Base-by-base conservation (phyloP, 2,888 invertebrate species). In the Brachyptera putata region DNA sequence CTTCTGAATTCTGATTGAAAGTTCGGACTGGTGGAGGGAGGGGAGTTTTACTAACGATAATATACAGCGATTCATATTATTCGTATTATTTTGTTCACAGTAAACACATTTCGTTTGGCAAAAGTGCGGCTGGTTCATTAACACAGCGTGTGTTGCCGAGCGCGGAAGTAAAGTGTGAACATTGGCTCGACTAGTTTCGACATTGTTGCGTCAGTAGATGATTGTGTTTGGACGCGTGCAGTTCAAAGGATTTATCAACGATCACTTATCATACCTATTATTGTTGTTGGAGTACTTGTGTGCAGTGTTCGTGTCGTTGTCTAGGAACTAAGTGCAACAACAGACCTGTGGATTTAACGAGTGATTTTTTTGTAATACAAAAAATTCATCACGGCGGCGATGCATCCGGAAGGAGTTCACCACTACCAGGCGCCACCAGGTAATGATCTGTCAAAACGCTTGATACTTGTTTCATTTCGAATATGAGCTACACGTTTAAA, bases 1-100 rank as follows among this genome's bases (percentile, higher is more conserved):
- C 61, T 63, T 43, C 46, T n/a, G n/a, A n/a, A n/a, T n/a, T n/a
- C n/a, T 46, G 58, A 61, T 58, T 58, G 61, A 61, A 61, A 61
- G 61, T 61, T 58, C n/a, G n/a, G n/a, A n/a, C n/a, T n/a, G n/a
- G n/a, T n/a, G n/a, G n/a, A n/a, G n/a, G n/a, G 57, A 50, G 50
- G 58, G 50, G 24, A 46, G 24, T n/a, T 24, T 30, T 7, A 30
- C 30, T 30, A n/a, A n/a, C n/a, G n/a, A n/a, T n/a, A n/a, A n/a
- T n/a, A 37, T 16, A 37, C 39, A 37, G 39, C 16, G 39, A 3
- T 37, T 5, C 5, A 14, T 37, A 34, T 37, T 37, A 37, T 37
- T 37, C 16, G 39, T 37, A 14, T 37, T 37, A 37, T 14, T n/a
- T 37, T 37, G 13, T 14, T 11, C 39, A 37, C 13, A n/a, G n/a